Evolutionary conservation across 92 coral and sea anemone species (phyloP).

Genomic region (Epizoanthus illoricatus): DNA sequence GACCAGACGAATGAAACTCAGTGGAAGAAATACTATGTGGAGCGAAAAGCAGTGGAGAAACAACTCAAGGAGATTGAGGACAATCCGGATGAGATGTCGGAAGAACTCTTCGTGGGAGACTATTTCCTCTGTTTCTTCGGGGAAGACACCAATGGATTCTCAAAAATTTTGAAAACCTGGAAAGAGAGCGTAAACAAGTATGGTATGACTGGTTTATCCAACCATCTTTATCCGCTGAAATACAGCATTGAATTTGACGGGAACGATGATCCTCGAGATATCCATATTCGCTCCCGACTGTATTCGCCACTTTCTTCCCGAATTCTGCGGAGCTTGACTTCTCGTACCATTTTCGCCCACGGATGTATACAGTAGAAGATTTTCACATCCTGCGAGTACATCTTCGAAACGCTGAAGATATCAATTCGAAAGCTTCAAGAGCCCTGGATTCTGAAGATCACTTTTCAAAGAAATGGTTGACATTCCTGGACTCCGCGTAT

Average conservation of each 20-base stretch:
- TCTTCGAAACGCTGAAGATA: background rate
- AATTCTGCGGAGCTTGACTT: conserved; percentile 10
- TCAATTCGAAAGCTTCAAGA: background rate
- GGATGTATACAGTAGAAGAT: background rate
- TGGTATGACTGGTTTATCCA: background rate
- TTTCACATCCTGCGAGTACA: background rate
- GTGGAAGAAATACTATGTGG: conserved; percentile 9
- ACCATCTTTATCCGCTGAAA: conserved; percentile 6
- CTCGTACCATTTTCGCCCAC: background rate
- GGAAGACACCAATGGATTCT: background rate
- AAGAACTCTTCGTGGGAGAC: background rate
- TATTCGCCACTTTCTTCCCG: background rate
- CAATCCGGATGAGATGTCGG: background rate
- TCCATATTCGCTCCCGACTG: background rate
- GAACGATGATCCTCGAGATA: conserved; percentile 1
- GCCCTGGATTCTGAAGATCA: conserved; percentile 8
- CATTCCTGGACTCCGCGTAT: background rate
- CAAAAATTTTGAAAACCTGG: conserved; percentile 1
- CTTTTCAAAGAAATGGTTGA: conserved; percentile 5
- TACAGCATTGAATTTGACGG: conserved; percentile 11
- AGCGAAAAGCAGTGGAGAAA: background rate
- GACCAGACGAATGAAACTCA: background rate
- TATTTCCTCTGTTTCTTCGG: background rate
- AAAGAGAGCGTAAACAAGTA: conserved; percentile 1
- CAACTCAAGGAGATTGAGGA: background rate